Conservation (phyloP, 2,113 vertebrate genomes). For the Ptilorrhoa leucosticta region DNA sequence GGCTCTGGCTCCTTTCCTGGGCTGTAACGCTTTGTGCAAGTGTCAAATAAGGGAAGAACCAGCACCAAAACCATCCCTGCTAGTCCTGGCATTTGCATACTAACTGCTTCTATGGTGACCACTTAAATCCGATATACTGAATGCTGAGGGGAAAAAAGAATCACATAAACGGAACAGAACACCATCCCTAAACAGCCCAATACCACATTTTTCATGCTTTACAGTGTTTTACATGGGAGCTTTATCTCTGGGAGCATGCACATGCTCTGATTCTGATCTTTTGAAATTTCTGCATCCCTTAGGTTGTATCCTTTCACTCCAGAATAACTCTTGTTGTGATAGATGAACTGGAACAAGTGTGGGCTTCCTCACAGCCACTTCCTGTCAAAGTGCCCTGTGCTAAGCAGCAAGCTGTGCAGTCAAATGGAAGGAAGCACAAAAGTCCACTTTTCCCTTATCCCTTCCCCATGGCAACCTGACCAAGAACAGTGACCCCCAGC, state of each 20-base stretch:
- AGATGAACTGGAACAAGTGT: constrained; percentile 68
- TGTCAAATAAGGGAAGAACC: neutral
- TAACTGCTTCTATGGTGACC: neutral
- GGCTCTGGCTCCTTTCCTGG: neutral
- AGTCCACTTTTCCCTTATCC: constrained; percentile 54
- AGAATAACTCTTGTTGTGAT: constrained; percentile 49
- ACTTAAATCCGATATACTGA: neutral
- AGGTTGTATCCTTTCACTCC: constrained; percentile 59
- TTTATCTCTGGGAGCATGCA: neutral
- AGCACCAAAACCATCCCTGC: neutral
- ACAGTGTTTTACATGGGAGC: neutral
- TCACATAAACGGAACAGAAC: neutral
- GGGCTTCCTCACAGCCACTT: constrained; percentile 66
- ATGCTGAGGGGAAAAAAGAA: neutral
- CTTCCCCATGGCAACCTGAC: constrained; percentile 56
- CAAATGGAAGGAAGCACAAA: constrained; percentile 51
- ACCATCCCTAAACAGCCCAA: neutral
- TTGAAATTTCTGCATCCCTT: constrained; percentile 44
- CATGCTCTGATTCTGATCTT: constrained; percentile 28
- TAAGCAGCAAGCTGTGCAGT: constrained; percentile 48
- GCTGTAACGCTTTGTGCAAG: neutral
- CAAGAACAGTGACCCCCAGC: constrained; percentile 50
- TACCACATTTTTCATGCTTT: neutral
- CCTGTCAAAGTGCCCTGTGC: constrained; percentile 40
- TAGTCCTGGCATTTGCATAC: neutral